Base-by-base conservation (phyloP, 2,113 vertebrate genomes). In the Muscicapa adusta region DNA sequence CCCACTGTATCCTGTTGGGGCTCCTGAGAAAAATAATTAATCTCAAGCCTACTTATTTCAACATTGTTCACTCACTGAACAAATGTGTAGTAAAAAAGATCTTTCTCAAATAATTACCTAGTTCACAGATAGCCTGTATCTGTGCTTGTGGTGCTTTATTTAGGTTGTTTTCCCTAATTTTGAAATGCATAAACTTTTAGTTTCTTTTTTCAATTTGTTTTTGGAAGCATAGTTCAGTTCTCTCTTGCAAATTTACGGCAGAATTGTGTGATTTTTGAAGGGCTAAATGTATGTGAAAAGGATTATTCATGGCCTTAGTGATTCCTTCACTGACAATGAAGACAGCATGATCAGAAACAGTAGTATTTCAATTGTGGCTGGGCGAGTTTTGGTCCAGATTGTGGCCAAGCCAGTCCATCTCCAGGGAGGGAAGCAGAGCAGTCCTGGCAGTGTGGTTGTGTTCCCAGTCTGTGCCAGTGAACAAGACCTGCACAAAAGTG, bases 21-120 rank as follows among this genome's bases (percentile, higher is more conserved):
- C 57, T 95, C 29, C 53, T 50, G 61, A 88, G 90, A 85, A 93
- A 96, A 89, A 94, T 93, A 89, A 96, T 93, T 95, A 94, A 85
- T 96, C 90, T 94, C 71, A 89, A 91, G 73, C 78, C 58, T 85
- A 54, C 88, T 94, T 89, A 63, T 61, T 96, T 94, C 57, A 94
- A 43, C 66, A 53, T 19, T 94, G 61, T 79, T 96, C 91, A 51
- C 50, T 94, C 57, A 38, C 47, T 78, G 89, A 96, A 71, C 51
- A 91, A 93, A 91, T 51, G 65, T 36, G 43, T 74, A 42, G 45
- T 10, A 67, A 88, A 63, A 91, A 94, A 87, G 73, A 67, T 25
- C 53, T 94, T 91, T 70, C 85, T 93, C 87, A 71, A 93, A 87
- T 95, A 92, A 94, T 92, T 87, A 43, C 48, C 38, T 63, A 36